A percentile compares a stretch with the other conserved stretches of the same genome.
Conservation (phyloP, 30 jellyfish, hydroid and myxozoan genomes). For the Turritopsis rubra region DNA sequence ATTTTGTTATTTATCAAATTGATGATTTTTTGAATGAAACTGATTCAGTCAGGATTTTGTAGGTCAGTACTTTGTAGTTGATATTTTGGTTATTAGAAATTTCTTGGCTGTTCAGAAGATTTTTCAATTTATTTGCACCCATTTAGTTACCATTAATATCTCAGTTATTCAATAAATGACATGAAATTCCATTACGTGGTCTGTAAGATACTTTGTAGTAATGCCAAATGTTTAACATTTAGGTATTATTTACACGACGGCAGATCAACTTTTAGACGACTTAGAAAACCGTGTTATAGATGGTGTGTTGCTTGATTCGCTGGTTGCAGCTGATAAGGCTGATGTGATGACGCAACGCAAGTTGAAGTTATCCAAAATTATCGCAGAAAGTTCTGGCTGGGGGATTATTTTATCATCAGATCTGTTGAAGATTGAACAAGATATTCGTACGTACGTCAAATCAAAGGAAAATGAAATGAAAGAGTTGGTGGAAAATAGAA, state of each 20-base stretch:
- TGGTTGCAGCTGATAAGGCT: slow-evolving; percentile 38
- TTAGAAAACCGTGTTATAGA: slow-evolving; percentile 34
- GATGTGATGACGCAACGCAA: slow-evolving; percentile 24
- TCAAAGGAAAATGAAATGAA: slow-evolving; percentile 8
- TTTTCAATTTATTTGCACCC: too few relatives aligned
- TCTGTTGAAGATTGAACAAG: slow-evolving; percentile 21
- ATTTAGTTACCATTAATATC: too few relatives aligned
- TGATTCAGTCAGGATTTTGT: too few relatives aligned
- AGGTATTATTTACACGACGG: neutral
- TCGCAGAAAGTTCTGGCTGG: slow-evolving; percentile 45
- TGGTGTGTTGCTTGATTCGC: slow-evolving; percentile 46
- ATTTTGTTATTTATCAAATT: too few relatives aligned
- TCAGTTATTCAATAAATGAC: too few relatives aligned
- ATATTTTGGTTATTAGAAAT: too few relatives aligned
- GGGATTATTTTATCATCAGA: slow-evolving; percentile 52
- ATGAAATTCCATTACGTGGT: too few relatives aligned
- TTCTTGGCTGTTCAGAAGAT: too few relatives aligned
- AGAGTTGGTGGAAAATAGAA: slow-evolving; percentile 2
- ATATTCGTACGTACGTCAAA: slow-evolving; percentile 32
- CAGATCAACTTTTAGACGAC: slow-evolving; percentile 31
- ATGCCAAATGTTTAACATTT: neutral
- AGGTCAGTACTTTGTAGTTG: too few relatives aligned
- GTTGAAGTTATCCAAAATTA: slow-evolving; percentile 28
- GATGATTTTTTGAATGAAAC: too few relatives aligned
- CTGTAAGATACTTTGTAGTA: too few relatives aligned